Conservation (phyloP, 2,113 vertebrate genomes). For the Poeciliopsis prolifica region DNA sequence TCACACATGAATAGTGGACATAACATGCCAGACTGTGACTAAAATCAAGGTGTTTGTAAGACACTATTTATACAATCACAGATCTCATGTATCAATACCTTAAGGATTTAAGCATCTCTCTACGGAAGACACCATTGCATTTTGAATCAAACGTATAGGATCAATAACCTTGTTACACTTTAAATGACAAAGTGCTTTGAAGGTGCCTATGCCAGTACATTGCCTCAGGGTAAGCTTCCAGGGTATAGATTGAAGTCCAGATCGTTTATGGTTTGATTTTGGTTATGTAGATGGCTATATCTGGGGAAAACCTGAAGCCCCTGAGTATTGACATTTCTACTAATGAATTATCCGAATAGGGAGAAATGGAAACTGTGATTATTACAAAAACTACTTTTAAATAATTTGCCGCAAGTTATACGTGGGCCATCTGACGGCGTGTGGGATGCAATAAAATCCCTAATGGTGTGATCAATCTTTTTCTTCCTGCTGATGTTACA, state of each 20-base stretch:
- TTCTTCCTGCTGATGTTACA: conserved; percentile 58
- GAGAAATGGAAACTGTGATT: conserved; percentile 20
- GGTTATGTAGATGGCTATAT: conserved; percentile 50
- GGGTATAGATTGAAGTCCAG: conserved; percentile 50
- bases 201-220: conserved; percentile 53
- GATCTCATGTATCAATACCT: conserved; percentile 70
- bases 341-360: conserved; percentile 45
- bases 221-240: conserved; percentile 60
- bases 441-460: conserved; percentile 57
- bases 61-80: neutral
- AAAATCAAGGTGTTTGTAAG: neutral
- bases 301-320: conserved; percentile 37
- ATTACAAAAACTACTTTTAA: conserved; percentile 38
- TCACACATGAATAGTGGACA: neutral
- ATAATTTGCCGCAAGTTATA: conserved; percentile 23
- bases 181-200: conserved; percentile 78
- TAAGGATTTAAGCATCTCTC: conserved; percentile 81
- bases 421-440: conserved; percentile 12
- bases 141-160: conserved; percentile 82
- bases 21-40: neutral
- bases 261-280: conserved; percentile 59
- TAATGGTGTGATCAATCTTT: conserved; percentile 41
- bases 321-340: conserved; percentile 42
- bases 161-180: conserved; percentile 79
- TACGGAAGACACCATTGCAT: conserved; percentile 79